Conservation (phyloP, 2,888 invertebrate genomes). For the Heteropelma amictum region DNA sequence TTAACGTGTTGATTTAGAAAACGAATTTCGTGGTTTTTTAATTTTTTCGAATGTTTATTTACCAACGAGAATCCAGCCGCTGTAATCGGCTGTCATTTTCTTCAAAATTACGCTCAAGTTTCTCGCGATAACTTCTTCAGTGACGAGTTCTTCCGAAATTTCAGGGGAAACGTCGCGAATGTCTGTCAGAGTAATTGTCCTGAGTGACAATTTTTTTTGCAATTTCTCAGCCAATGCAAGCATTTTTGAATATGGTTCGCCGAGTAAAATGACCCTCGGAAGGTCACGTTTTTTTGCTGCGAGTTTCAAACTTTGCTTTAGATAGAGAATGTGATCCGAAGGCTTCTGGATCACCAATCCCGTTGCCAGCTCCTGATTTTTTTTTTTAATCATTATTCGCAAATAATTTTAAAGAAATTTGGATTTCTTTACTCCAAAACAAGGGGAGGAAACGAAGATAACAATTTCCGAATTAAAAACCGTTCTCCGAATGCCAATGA, state of each 20-base stretch:
- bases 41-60: constrained; percentile 21
- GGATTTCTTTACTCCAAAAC: neutral
- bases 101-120: constrained; percentile 71
- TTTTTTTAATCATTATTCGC: neutral
- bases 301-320: constrained; percentile 80
- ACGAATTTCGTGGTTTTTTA: neutral
- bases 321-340: constrained; percentile 82
- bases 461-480: too few relatives aligned
- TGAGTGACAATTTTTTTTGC: constrained; percentile 57
- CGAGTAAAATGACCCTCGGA: constrained; percentile 80
- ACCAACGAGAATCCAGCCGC: constrained; percentile 77
- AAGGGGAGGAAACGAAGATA: too few relatives aligned
- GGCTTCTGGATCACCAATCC: constrained; percentile 82
- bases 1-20: neutral
- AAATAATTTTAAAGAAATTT: too few relatives aligned
- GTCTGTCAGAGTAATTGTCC: constrained; percentile 54
- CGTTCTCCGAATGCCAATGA: too few relatives aligned
- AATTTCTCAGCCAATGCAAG: constrained; percentile 61
- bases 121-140: constrained; percentile 66
- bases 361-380: constrained; percentile 80
- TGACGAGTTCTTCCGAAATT: constrained; percentile 44
- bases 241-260: constrained; percentile 78
- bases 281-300: constrained; percentile 79
- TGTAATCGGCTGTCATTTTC: constrained; percentile 64
- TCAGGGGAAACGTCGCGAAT: constrained; percentile 18